Base-by-base conservation (phyloP, 2,888 invertebrate species). In the Ypsolopha sequella region DNA sequence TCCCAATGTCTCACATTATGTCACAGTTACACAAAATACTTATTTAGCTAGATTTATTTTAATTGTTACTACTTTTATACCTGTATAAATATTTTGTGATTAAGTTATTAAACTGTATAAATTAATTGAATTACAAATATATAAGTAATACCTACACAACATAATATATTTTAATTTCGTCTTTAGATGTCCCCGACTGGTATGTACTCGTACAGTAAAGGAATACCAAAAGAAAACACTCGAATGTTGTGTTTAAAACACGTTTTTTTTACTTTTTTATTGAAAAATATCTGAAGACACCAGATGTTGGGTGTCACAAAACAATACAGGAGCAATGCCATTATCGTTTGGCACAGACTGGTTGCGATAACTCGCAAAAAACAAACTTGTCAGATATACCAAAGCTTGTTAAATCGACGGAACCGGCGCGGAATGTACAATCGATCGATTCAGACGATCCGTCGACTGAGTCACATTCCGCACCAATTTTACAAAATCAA, bases 211-310 rank as follows among this genome's bases (percentile, higher is more conserved):
- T 24, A 2, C 4, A 24, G 24, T 24, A 24, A 24, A 24, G 24
- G 24, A 10, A 11, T 6, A 43, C 13, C 6, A 51, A 72, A 82
- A 74, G 62, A 68, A 84, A 85, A 75, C 63, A 70, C 70, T 53
- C 54, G 57, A 72, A 68, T 85, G 85, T 85, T 82, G 85, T 86
- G 85, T 86, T 86, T 67, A 76, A 81, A 86, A 86, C 85, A 86
- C 85, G 68, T 82, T 85, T 85, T 81, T 81, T 82, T 66, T 65
- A 67, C 62, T 66, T 79, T 75, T 85, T 86, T 85, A 84, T 85
- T 84, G 81, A 82, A 85, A 85, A 86, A 82, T 82, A 78, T 77
- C 67, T 65, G 63, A 72, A 64, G 79, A 76, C 80, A 76, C 68
- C 10, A 71, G 84, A 57, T 81, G 80, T 70, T 78, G 61, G 60